Base-by-base conservation (phyloP, 2,797 vertebrate species). In the Sebastes nivosus region DNA sequence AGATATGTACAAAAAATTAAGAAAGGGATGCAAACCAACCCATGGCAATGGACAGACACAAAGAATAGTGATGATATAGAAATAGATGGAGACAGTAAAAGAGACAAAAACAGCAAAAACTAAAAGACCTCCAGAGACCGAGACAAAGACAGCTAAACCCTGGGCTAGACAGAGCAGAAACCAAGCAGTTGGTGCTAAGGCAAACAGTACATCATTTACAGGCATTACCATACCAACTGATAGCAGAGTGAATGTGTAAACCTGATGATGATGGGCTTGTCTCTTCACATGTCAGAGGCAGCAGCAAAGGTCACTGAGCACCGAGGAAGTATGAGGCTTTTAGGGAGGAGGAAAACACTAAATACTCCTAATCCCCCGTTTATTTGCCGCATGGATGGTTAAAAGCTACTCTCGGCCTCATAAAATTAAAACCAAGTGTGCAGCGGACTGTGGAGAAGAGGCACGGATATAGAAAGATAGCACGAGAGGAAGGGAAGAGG, bases 351-450 rank as follows among this genome's bases (percentile, higher is more conserved):
- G 96, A 98, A 98, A 98, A 97, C 97, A 98, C 97, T 98, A 98
- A 99, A 97, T 98, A 98, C 97, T 97, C 96, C 96, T 97, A 97
- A 98, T 97, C 93, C 97, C 96, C 89, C 95, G 95, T 97, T 98
- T 98, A 99, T 99, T 99, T 99, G 96, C 97, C 95, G 96, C 97
- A 96, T 99, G 97, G 96, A 92, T 98, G 97, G 96, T 96, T 98
- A 98, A 97, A 98, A 97, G 97, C 96, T 97, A 99, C 97, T 98
- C 96, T 97, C 97, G 96, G 96, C 95, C 96, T 96, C 97, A 97
- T 98, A 98, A 98, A 98, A 98, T 98, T 98, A 98, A 97, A 98
- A 97, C 95, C 94, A 94, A 96, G 95, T 94, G 95, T 96, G 97
- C 97, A 95, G 94, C 93, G 96, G 96, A 95, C 96, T 97, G 97